phyloP scores from a whole-genome alignment of 2,888 invertebrate genomes.

The Yponomeuta evonymella region DNA sequence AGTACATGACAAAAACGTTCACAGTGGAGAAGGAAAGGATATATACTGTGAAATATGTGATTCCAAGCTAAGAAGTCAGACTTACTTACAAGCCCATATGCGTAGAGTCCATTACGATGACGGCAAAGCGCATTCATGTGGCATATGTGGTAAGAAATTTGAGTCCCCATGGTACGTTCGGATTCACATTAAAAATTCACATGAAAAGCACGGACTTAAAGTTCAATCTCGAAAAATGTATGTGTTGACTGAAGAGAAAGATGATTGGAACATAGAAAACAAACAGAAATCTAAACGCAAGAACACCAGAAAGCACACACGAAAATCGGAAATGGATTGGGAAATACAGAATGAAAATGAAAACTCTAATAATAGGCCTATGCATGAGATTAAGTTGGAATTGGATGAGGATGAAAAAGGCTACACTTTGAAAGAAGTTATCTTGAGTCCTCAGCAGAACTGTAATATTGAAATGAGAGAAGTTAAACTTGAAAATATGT shows the following conservation, averaged over 20 bases:
- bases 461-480: neutral
- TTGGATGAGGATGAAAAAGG: neutral
- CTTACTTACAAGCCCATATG: slow-evolving; percentile 32
- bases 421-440: neutral
- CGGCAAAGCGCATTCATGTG: slow-evolving; percentile 32
- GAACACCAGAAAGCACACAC: neutral
- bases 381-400: neutral
- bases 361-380: neutral
- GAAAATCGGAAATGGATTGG: neutral
- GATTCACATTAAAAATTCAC: slow-evolving; percentile 33
- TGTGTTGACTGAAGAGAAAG: neutral
- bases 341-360: neutral
- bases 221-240: neutral
- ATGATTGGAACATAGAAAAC: neutral
- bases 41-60: slow-evolving; percentile 32
- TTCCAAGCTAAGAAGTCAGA: slow-evolving; percentile 30
- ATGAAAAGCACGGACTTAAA: slow-evolving; percentile 17
- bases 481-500: neutral
- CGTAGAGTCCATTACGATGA: slow-evolving; percentile 34
- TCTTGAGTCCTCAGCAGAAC: neutral
- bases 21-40: slow-evolving; percentile 24
- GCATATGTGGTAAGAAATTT: slow-evolving; percentile 34
- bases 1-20: slow-evolving; percentile 33
- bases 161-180: slow-evolving; percentile 34
- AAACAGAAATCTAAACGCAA: neutral